Base-by-base conservation (phyloP, 2,113 vertebrate species). In the Cisticola juncidis region DNA sequence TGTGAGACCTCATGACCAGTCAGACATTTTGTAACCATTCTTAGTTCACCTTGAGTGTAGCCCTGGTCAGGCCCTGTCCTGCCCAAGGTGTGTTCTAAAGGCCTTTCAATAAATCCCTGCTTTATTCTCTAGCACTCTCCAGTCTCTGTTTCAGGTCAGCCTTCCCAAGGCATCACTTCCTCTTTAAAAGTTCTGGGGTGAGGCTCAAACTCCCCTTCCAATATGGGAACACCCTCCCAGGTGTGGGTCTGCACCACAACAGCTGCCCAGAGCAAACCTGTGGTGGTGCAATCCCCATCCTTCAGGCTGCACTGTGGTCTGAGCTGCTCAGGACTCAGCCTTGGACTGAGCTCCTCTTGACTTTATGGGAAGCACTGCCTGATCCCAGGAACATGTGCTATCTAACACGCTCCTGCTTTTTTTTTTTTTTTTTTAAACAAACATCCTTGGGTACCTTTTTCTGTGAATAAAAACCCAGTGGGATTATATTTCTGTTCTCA, bases 381-480 rank as follows among this genome's bases (percentile, higher is more conserved):
- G 29, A n/a, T 29, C 35, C 12, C 42, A 65, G 29, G 29, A 65
- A 40, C 6, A 29, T 7, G 15, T 40, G 35, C 12, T 29, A 13
- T 12, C 24, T 57, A 40, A 74, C 0, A 2, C 35, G 24, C 1
- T 20, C 23, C 23, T 48, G 6, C 2, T 6, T 42, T 16, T 9
- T 11, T 19, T 35, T 36, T 4, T 19, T 18, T 24, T 26, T n/a
- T 47, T 48, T 28, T 48, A 3, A 35, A 9, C 6, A 6, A 84
- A 19, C 35, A 65, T 1, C 1, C 24, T 56, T 57, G 19, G 42
- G 29, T 12, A 20, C 10, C 5, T 24, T 35, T 48, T 35, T 42
- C 16, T 17, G 25, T 29, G 13, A 76, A 17, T 76, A 42, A 35
- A 35, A 50, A 35, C 0, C 13, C 25, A 35, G 10, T 20, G 11